Conservation (phyloP, 30 jellyfish, hydroid and myxozoan species). For the Hydractinia symbiolongicarpus region DNA sequence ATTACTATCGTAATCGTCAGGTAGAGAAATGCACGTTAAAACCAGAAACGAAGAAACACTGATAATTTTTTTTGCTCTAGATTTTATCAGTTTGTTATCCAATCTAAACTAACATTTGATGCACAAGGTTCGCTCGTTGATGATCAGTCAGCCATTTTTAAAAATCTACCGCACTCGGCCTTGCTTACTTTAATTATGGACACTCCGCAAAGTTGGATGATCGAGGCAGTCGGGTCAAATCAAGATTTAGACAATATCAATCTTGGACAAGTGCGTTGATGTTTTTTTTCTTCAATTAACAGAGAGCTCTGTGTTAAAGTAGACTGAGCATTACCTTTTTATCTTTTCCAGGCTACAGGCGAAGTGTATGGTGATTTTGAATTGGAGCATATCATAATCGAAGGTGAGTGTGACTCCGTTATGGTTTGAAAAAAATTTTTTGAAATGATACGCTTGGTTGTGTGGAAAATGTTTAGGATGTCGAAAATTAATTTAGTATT, state of each 20-base stretch:
- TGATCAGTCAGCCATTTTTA: constrained; percentile 67
- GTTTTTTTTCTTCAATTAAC: not conserved
- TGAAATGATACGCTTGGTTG: not conserved
- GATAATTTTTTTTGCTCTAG: constrained; percentile 14
- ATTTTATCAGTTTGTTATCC: constrained; percentile 84
- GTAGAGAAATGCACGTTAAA: too few species aligned
- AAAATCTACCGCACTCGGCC: constrained; percentile 80
- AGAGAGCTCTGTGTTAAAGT: not conserved
- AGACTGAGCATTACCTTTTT: not conserved
- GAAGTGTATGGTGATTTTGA: constrained; percentile 85
- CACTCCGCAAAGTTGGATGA: constrained; percentile 93
- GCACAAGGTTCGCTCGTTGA: constrained; percentile 37
- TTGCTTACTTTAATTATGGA: constrained; percentile 78
- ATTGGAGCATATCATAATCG: constrained; percentile 80
- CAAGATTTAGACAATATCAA: constrained; percentile 82
- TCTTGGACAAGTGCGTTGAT: constrained; percentile 53
- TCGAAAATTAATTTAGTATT: too few species aligned
- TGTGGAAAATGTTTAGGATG: too few species aligned
- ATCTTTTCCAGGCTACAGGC: constrained; percentile 40
- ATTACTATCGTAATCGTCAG: too few species aligned
- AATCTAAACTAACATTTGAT: constrained; percentile 69
- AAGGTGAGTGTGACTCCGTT: constrained; percentile 44
- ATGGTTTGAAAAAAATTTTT: not conserved
- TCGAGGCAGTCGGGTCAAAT: constrained; percentile 77
- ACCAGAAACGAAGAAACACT: too few species aligned